Percentiles rank a stretch among this genome's conserved stretches.
Evolutionary conservation across 2,888 invertebrate species (phyloP).

Genomic region (Panzeria rudis): DNA sequence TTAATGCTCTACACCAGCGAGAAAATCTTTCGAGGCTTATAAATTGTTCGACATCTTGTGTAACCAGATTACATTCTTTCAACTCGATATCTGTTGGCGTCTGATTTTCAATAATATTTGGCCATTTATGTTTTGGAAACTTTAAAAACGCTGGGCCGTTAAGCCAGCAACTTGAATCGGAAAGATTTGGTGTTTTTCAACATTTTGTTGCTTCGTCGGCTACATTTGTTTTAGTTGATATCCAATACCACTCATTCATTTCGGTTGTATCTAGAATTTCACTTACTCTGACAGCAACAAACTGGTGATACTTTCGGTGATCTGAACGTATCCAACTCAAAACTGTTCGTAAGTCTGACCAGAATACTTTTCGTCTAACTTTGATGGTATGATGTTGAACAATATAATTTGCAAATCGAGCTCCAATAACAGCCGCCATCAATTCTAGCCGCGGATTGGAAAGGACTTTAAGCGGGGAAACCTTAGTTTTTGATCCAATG

Average conservation of each 20-base stretch:
- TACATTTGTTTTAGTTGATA: constrained; percentile 40
- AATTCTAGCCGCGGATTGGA: no score
- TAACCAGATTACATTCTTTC: constrained; percentile 17
- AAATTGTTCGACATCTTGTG: constrained; percentile 23
- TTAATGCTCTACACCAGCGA: constrained; percentile 23
- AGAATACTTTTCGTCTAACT: neutral
- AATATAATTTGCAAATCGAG: neutral
- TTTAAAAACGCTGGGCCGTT: constrained; percentile 46
- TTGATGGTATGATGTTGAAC: neutral
- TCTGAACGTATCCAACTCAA: constrained; percentile 46
- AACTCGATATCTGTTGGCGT: constrained; percentile 26
- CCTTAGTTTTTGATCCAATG: neutral
- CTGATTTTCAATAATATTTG: neutral
- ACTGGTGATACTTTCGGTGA: constrained; percentile 54
- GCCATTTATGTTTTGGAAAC: constrained; percentile 5
- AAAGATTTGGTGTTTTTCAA: neutral
- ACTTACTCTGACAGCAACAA: constrained; percentile 44
- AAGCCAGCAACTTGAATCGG: constrained; percentile 1
- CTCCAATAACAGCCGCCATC: neutral
- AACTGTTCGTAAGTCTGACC: constrained; percentile 39
- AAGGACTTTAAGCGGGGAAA: no score
- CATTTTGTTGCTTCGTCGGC: constrained; percentile 47
- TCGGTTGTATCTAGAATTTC: constrained; percentile 54
- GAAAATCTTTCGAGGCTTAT: constrained; percentile 54
- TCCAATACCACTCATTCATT: constrained; percentile 45